Evolutionary conservation across 2,888 invertebrate genomes (phyloP).

Genomic region (Cyaniris semiargus): DNA sequence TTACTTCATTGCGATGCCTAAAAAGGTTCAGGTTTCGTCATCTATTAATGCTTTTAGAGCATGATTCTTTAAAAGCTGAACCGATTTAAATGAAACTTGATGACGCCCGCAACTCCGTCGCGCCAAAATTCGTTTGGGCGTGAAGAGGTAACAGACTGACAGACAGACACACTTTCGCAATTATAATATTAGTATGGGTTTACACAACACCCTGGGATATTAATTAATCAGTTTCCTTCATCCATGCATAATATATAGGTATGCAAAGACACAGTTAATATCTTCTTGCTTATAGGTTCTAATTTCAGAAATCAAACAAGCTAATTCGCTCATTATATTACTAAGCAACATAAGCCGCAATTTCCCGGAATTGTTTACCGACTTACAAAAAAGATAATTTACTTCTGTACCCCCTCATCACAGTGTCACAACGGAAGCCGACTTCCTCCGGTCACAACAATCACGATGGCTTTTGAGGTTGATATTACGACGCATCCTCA

Average conservation of each 20-base stretch:
- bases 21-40: too few species aligned
- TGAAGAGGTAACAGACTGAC: too few species aligned
- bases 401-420: not conserved
- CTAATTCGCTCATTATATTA: not conserved
- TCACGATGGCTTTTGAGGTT: constrained; percentile 22
- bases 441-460: constrained; percentile 7
- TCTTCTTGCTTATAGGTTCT: not conserved
- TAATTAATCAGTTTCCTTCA: not conserved
- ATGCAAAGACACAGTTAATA: too few species aligned
- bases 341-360: not conserved
- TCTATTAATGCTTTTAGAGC: too few species aligned
- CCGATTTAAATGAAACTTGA: not conserved
- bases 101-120: too few species aligned
- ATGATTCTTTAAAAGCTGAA: not conserved
- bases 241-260: not conserved
- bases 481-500: not conserved
- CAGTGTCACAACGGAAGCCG: not conserved
- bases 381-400: constrained; percentile 3
- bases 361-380: constrained; percentile 11
- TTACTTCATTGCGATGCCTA: not conserved
- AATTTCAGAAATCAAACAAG: not conserved
- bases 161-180: too few species aligned
- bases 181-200: too few species aligned
- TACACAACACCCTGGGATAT: too few species aligned
- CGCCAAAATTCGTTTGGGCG: too few species aligned